Percentiles rank a stretch among this genome's conserved stretches.
These are phyloP conservation scores for Branchinecta lindahli DNA, from an alignment of 1,140 invertebrate genomes.

Conservation along the genomic window DNA sequence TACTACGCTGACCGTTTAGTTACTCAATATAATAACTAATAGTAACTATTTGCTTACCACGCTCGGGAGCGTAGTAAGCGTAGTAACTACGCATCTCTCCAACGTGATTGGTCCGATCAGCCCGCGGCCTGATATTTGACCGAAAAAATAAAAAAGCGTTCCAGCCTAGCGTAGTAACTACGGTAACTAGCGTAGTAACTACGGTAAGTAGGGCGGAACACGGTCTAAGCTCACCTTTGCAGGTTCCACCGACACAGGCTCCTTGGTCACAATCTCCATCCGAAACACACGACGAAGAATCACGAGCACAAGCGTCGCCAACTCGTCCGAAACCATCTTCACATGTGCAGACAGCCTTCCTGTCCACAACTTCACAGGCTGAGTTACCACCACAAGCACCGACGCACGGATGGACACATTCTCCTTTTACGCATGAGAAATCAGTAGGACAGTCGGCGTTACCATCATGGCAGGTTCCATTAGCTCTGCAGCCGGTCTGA, in stretches of 20 bases:
- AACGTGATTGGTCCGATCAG: too few relatives aligned
- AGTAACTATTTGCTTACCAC: too few relatives aligned
- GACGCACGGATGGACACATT: constrained; percentile 57
- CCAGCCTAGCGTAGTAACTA: too few relatives aligned
- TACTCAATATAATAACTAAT: too few relatives aligned
- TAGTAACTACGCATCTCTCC: too few relatives aligned
- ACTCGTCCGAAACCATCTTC: constrained; percentile 45
- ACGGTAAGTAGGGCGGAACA: too few relatives aligned
- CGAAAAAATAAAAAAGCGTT: too few relatives aligned
- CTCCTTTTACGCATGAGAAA: constrained; percentile 49
- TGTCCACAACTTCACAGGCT: not conserved
- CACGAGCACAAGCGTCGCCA: constrained; percentile 53
- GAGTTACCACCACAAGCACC: constrained; percentile 37
- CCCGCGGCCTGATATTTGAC: too few relatives aligned
- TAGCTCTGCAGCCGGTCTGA: constrained; percentile 50
- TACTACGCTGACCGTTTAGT: too few relatives aligned
- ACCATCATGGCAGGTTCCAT: constrained; percentile 49
- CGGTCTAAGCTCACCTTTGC: constrained; percentile 42
- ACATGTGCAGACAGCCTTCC: constrained; percentile 54
- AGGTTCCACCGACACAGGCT: constrained; percentile 63
- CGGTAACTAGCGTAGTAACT: too few relatives aligned
- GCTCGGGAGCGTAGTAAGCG: too few relatives aligned
- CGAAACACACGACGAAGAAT: constrained; percentile 42
- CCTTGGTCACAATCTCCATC: constrained; percentile 55
- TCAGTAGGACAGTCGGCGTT: constrained; percentile 56